Percentiles rank a stretch among this genome's conserved stretches.
Conservation (phyloP, 1,140 invertebrate genomes). For the Dendroctonus ponderosae region DNA sequence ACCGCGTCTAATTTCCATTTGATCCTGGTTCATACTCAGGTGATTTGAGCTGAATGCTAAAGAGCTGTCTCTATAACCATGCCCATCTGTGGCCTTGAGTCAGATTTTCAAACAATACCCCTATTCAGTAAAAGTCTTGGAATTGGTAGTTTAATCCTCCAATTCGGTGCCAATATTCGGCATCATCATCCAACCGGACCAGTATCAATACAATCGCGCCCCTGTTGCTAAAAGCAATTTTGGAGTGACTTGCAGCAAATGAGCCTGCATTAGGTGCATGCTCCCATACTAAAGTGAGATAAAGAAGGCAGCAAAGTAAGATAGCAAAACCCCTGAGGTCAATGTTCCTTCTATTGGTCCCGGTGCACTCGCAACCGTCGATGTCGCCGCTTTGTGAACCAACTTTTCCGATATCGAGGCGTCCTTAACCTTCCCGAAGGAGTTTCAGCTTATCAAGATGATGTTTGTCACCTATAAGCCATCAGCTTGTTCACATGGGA, state of each 20-base stretch:
- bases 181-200: too few species aligned
- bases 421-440: slow-evolving; percentile 35
- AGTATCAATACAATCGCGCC: not conserved
- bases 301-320: slow-evolving; percentile 26
- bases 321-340: slow-evolving; percentile 23
- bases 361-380: slow-evolving; percentile 25
- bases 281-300: slow-evolving; percentile 27
- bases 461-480: slow-evolving; percentile 21
- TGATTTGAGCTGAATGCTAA: too few species aligned
- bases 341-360: slow-evolving; percentile 32
- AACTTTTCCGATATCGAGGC: slow-evolving; percentile 28
- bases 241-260: slow-evolving; percentile 18
- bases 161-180: too few species aligned
- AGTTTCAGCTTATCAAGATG: slow-evolving; percentile 31
- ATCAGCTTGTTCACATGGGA: too few species aligned
- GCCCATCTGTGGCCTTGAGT: not conserved
- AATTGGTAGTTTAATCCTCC: too few species aligned
- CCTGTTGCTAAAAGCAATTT: slow-evolving; percentile 21
- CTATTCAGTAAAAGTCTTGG: not conserved
- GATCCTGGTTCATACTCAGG: too few species aligned
- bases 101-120: not conserved
- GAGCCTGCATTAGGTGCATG: slow-evolving; percentile 17
- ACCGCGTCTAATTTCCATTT: too few species aligned
- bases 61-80: too few species aligned
- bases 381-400: slow-evolving; percentile 21